phyloP scores from a whole-genome alignment of 2,113 vertebrate species.

The Ptyas mucosa region DNA sequence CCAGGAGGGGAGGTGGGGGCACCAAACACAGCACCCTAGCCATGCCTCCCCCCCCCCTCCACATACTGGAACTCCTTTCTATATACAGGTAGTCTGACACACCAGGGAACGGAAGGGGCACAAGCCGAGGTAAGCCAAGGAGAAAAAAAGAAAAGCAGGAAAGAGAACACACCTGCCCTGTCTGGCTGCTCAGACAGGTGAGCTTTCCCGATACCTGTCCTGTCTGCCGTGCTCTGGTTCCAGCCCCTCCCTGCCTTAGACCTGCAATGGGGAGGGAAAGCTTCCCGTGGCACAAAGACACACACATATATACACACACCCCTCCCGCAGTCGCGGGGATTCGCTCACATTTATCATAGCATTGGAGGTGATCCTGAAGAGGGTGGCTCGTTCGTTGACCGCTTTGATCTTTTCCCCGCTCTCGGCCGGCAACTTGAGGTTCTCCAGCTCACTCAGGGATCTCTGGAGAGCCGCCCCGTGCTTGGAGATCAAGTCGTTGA shows the following conservation, averaged over 20 bases:
- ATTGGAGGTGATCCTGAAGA: constrained; percentile 99
- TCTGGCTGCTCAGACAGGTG: too few species aligned
- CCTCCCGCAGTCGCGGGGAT: not conserved
- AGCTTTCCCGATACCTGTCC: not conserved
- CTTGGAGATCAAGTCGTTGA: constrained; percentile 94
- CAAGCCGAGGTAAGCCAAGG: not conserved
- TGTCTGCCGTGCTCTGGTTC: not conserved
- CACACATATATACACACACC: not conserved
- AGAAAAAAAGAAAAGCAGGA: not conserved
- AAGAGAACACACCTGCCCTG: rapidly evolving
- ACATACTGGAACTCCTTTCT: too few species aligned
- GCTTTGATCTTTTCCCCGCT: constrained; percentile 92
- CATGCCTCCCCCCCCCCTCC: too few species aligned
- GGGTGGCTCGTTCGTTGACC: constrained; percentile 91
- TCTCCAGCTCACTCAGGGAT: constrained; percentile 92
- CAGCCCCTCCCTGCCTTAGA: not conserved
- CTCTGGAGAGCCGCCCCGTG: constrained; percentile 94
- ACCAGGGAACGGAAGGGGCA: too few species aligned
- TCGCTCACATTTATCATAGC: constrained; percentile 92
- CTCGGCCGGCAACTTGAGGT: constrained; percentile 81
- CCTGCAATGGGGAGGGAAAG: not conserved
- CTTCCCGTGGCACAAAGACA: not conserved
- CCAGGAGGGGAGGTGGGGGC: too few species aligned
- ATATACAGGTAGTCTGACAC: too few species aligned
- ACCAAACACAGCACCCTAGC: too few species aligned